A percentile compares a stretch with the other conserved stretches of the same genome.
Evolutionary conservation across 2,888 invertebrate species (phyloP).

Genomic region (Xylota segnis): DNA sequence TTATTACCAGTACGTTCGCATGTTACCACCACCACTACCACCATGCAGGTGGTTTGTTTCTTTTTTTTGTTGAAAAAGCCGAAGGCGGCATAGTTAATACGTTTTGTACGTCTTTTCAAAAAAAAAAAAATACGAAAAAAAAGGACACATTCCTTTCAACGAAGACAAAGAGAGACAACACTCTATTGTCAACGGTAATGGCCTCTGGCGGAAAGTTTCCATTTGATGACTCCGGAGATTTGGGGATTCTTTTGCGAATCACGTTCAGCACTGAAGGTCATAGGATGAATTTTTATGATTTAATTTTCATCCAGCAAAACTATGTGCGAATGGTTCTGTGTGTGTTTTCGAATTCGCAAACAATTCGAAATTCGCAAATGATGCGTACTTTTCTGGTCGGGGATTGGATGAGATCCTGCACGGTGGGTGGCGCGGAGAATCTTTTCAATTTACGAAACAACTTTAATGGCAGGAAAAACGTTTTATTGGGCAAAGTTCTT

Average conservation of each 20-base stretch:
- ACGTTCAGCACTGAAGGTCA: constrained; percentile 24
- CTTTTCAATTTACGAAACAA: neutral
- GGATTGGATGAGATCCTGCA: neutral
- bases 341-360: neutral
- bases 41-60: neutral
- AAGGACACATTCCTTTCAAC: neutral
- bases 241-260: constrained; percentile 14
- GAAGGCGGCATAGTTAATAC: constrained; percentile 20
- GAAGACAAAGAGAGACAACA: neutral
- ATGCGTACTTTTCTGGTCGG: constrained; percentile 5
- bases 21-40: neutral
- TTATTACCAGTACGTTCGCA: constrained; percentile 16
- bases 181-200: constrained; percentile 34
- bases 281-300: constrained; percentile 23
- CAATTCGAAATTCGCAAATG: neutral
- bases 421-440: neutral
- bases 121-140: neutral
- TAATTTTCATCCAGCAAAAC: constrained; percentile 32
- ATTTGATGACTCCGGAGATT: constrained; percentile 30
- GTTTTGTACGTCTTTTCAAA: neutral
- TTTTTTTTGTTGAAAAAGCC: constrained; percentile 1
- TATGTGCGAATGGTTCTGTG: constrained; percentile 5
- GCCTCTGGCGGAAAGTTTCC: constrained; percentile 34
- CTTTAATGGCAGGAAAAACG: neutral
- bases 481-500: neutral